Evolutionary conservation across 2,888 invertebrate genomes (phyloP).

Genomic region (Eupithecia dodoneata): DNA sequence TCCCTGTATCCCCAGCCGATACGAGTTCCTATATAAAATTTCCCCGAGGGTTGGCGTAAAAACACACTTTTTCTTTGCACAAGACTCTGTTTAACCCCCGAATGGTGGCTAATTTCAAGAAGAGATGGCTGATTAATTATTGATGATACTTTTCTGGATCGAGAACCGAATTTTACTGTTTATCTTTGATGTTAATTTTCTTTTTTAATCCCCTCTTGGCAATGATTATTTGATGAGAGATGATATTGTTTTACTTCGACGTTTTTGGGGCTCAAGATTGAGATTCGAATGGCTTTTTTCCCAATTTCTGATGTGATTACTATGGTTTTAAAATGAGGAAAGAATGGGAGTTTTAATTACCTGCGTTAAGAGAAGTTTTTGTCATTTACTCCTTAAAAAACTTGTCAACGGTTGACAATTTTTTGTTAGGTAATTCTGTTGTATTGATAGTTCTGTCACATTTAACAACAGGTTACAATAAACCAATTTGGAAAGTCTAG

Average conservation of each 20-base stretch:
- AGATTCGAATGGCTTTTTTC: neutral
- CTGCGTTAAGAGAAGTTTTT: too few species aligned
- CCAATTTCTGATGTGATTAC: neutral
- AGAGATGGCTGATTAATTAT: conserved; percentile 81
- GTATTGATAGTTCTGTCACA: too few species aligned
- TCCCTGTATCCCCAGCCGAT: conserved; percentile 59
- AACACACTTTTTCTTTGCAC: conserved; percentile 66
- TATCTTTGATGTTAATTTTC: conserved; percentile 77
- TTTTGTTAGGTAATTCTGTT: too few species aligned
- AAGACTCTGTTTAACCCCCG: conserved; percentile 73
- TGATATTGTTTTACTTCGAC: conserved; percentile 53
- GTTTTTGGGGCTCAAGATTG: neutral
- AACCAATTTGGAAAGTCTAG: too few species aligned
- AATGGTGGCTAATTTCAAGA: conserved; percentile 78
- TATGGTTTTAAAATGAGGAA: neutral
- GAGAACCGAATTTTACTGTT: conserved; percentile 63
- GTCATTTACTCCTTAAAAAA: too few species aligned
- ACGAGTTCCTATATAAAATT: conserved; percentile 79
- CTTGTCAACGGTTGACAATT: too few species aligned
- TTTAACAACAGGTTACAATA: too few species aligned
- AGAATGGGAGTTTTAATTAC: neutral
- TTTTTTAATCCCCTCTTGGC: conserved; percentile 62
- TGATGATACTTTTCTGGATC: conserved; percentile 73
- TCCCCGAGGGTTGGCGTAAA: conserved; percentile 74
- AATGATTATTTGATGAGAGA: conserved; percentile 67